Conservation (phyloP, 2,888 invertebrate genomes). For the Hypsopygia costalis region DNA sequence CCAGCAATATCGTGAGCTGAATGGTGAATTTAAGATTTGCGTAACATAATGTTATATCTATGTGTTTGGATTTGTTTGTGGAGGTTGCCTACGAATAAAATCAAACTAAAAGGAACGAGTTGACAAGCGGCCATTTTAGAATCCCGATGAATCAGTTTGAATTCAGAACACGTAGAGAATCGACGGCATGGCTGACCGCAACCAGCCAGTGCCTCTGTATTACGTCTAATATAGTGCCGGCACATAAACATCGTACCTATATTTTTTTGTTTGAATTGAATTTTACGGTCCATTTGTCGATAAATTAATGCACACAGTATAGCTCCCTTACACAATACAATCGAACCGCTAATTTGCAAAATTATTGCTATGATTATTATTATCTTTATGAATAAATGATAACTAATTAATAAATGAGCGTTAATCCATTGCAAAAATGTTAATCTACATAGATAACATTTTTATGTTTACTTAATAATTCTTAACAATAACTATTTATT, state of each 20-base stretch:
- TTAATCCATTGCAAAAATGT: too few species aligned
- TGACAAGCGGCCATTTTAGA: constrained; percentile 54
- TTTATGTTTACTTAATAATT: too few species aligned
- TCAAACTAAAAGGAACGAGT: constrained; percentile 25
- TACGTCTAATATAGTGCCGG: constrained; percentile 20
- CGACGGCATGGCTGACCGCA: constrained; percentile 34
- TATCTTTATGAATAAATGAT: too few species aligned
- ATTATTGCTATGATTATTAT: too few species aligned
- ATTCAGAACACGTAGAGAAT: constrained; percentile 56
- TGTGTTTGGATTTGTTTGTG: constrained; percentile 11
- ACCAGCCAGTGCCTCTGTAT: constrained; percentile 25
- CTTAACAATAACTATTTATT: too few species aligned
- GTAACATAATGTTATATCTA: neutral
- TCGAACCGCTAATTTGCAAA: neutral
- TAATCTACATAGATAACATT: too few species aligned
- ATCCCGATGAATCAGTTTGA: constrained; percentile 61
- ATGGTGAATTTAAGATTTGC: constrained; percentile 3
- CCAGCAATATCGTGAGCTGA: neutral
- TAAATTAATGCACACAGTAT: neutral
- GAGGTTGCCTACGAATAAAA: constrained; percentile 24
- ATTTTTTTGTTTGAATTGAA: constrained; percentile 11
- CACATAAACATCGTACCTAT: constrained; percentile 12
- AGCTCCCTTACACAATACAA: constrained; percentile 1
- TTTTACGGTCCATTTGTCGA: neutral
- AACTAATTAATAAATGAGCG: too few species aligned